phyloP scores from a whole-genome alignment of 2,888 invertebrate species.

The Dryobotodes eremita region DNA sequence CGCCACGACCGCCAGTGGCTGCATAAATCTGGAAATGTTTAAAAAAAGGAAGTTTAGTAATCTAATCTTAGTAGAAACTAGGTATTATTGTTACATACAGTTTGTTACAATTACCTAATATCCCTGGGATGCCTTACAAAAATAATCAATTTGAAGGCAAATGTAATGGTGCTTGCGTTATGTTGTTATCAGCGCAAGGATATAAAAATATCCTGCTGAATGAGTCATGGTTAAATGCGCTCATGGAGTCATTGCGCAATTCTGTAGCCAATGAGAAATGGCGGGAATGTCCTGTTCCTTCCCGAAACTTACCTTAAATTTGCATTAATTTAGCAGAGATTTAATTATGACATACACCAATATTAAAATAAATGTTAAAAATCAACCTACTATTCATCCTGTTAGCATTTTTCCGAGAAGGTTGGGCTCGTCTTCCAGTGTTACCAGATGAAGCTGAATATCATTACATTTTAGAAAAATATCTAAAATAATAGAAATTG shows the following conservation, averaged over 20 bases:
- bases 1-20: slow-evolving; percentile 92
- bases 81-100: too few relatives aligned
- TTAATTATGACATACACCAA: slow-evolving; percentile 21
- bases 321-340: not conserved
- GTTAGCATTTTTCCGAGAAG: slow-evolving; percentile 49
- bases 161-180: not conserved
- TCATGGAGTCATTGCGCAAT: slow-evolving; percentile 3
- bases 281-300: not conserved
- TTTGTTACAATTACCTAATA: not conserved
- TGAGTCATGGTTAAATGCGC: not conserved
- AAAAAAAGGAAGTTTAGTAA: not conserved
- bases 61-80: not conserved
- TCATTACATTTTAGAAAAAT: slow-evolving; percentile 43
- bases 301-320: not conserved
- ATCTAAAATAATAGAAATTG: slow-evolving; percentile 14
- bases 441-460: slow-evolving; percentile 54
- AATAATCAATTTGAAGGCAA: not conserved
- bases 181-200: slow-evolving; percentile 3
- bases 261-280: not conserved
- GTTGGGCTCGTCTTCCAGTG: slow-evolving; percentile 43
- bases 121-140: not conserved
- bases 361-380: slow-evolving; percentile 34
- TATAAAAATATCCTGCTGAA: not conserved
- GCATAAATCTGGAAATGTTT: slow-evolving; percentile 86
- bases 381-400: slow-evolving; percentile 54